A percentile compares a stretch with the other conserved stretches of the same genome.
Conservation (phyloP, 2,888 invertebrate species). For the Drosophila paramelanica region DNA sequence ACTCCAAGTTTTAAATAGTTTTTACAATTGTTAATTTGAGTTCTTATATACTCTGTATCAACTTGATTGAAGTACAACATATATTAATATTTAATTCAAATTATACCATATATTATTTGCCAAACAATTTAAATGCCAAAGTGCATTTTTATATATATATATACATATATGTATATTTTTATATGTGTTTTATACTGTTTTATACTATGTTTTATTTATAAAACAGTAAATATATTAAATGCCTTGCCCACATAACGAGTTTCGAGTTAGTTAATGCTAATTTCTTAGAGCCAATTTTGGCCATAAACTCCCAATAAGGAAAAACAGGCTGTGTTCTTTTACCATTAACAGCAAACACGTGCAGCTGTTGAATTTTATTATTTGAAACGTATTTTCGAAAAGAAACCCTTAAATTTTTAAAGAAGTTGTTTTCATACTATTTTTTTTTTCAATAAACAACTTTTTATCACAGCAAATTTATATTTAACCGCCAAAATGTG, state of each 20-base stretch:
- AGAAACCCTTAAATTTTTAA: not conserved
- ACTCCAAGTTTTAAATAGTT: too few relatives aligned
- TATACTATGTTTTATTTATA: too few relatives aligned
- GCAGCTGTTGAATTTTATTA: not conserved
- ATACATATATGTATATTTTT: too few relatives aligned
- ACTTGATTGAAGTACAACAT: too few relatives aligned
- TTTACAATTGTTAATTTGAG: too few relatives aligned
- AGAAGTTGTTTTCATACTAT: not conserved
- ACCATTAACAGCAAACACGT: not conserved
- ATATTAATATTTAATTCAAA: too few relatives aligned
- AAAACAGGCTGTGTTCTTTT: not conserved
- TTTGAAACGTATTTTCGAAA: not conserved
- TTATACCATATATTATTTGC: too few relatives aligned
- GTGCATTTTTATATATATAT: too few relatives aligned
- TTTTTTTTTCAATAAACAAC: not conserved
- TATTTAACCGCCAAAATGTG: not conserved
- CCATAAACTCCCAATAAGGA: slow-evolving; percentile 6
- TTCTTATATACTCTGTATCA: too few relatives aligned
- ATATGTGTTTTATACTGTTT: too few relatives aligned
- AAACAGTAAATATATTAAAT: not conserved
- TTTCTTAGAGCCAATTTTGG: not conserved
- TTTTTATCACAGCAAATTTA: not conserved
- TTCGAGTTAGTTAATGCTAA: not conserved
- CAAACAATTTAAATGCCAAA: too few relatives aligned
- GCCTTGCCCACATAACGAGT: not conserved